Base-by-base conservation (phyloP, 2,888 invertebrate species). In the Zelleria hepariella region DNA sequence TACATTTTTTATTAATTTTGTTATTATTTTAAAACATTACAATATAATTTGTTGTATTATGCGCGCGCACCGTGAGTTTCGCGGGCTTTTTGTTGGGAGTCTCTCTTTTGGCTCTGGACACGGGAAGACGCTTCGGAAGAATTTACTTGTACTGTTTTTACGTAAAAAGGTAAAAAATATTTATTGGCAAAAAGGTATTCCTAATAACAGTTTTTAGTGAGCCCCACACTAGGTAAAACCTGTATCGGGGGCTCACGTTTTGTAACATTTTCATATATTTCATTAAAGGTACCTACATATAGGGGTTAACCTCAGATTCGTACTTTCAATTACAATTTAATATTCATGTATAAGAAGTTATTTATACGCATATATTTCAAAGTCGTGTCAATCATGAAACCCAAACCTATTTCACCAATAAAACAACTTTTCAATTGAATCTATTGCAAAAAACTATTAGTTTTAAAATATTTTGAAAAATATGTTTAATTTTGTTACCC, bases 21-120 rank as follows among this genome's bases (percentile, higher is more conserved):
- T 85, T 86, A 84, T 84, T 83, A 86, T 80, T 80, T 58, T 86
- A 85, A 86, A 87, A 86, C 84, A 72, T 87, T 86, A 86, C 83
- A 82, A 87, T 87, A 88, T 87, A 87, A 86, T 88, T 88, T 88
- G 78, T 74, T 66, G 83, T 77, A 84, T 83, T 80, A 66, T 64
- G 65, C 58, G 72, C 66, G 67, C 72, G 85, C 77, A 78, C 80
- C 79, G 72, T 48, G 53, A 48, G n/a, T 52, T 60, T 26, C 21
- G 20, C 20, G 10, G 54, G 26, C 15, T 7, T 8, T 24, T 10
- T 26, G 58, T 7, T 42, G 10, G 24, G 24, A n/a, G n/a, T n/a
- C n/a, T n/a, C n/a, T n/a, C n/a, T 2, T 79, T 75, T 78, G 83
- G 79, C 79, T 78, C 25, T 32, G 55, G 32, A 8, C 7, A 71